Evolutionary conservation across 2,113 vertebrate species (phyloP).

Genomic region (Plestiodon gilberti): DNA sequence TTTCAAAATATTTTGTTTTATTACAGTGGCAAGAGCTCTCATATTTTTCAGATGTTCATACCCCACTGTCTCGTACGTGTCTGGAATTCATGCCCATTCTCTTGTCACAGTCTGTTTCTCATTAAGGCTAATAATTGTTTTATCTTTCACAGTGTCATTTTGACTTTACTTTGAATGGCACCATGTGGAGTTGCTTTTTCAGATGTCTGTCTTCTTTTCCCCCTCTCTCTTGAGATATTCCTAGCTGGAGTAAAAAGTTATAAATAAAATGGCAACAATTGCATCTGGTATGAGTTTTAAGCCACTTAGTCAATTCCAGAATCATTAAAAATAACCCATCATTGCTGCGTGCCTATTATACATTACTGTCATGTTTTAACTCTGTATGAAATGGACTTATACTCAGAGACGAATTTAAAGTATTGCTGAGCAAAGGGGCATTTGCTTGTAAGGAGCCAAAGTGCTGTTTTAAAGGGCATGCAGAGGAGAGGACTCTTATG

Average conservation of each 20-base stretch:
- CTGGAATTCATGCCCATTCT: background rate
- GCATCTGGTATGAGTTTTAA: background rate
- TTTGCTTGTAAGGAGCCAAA: background rate
- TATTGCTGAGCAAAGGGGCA: background rate
- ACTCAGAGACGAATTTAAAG: background rate
- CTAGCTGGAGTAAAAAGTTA: background rate
- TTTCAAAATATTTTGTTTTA: background rate
- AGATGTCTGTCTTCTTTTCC: background rate
- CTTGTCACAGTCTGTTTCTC: background rate
- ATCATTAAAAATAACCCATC: conserved; percentile 1
- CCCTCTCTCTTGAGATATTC: background rate
- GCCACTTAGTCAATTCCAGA: background rate
- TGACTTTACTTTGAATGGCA: conserved; percentile 9
- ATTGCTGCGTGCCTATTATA: background rate
- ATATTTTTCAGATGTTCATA: background rate
- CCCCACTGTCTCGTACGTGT: background rate
- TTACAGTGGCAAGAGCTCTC: fast-evolving
- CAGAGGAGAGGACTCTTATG: background rate
- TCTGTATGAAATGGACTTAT: background rate
- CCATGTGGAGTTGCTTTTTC: background rate
- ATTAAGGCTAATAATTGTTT: background rate
- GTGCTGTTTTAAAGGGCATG: fast-evolving
- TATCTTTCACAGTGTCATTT: conserved; percentile 5
- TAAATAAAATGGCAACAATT: background rate
- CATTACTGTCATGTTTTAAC: background rate